Base-by-base conservation (phyloP, 2,888 invertebrate genomes). In the Strigamia crassipes region DNA sequence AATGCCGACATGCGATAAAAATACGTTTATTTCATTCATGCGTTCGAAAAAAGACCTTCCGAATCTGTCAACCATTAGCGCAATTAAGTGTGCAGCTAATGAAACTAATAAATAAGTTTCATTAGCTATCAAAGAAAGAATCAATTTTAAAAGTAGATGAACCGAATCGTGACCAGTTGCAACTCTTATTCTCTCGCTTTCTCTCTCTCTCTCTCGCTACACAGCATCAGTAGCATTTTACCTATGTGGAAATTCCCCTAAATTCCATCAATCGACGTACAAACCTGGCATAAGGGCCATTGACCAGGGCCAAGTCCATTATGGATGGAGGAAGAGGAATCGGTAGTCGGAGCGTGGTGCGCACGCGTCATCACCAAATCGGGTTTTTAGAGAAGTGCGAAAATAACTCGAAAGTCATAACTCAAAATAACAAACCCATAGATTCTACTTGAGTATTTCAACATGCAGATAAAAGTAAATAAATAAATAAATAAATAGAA, bases 301-400 rank as follows among this genome's bases (percentile, higher is more conserved):
- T 73, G 73, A 73, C 73, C 73, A 73, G 27, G 73, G 73, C 73
- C 31, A 15, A 73, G 73, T 73, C 73, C 31, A 73, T 73, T 73
- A 27, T 31, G 31, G 73, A 15, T 13, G n/a, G 5, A 73, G 73
- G 73, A 73, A 31, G 73, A 13, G 31, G 27, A 12, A 27, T 12
- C 4, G 10, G 9, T 15, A 27, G 31, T 1, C 12, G 31, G 31
- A 27, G 31, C 73, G 12, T 31, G 31, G 12, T 73, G 73, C 73
- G 73, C 73, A 73, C 73, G 73, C 73, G 73, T 31, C 15, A 27
- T 73, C 73, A 73, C 73, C 27, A 15, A 31, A 31, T 73, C 31
- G 31, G 31, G 73, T 8, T 56, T 56, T 56, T 31, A 31, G 5
- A 73, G 9, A 31, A 27, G 73, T 27, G 27, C 27, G 2, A 73